Percentiles rank a stretch among this genome's conserved stretches.
Evolutionary conservation across 1,140 invertebrate genomes (phyloP).

Genomic region (Ephestia elutella): DNA sequence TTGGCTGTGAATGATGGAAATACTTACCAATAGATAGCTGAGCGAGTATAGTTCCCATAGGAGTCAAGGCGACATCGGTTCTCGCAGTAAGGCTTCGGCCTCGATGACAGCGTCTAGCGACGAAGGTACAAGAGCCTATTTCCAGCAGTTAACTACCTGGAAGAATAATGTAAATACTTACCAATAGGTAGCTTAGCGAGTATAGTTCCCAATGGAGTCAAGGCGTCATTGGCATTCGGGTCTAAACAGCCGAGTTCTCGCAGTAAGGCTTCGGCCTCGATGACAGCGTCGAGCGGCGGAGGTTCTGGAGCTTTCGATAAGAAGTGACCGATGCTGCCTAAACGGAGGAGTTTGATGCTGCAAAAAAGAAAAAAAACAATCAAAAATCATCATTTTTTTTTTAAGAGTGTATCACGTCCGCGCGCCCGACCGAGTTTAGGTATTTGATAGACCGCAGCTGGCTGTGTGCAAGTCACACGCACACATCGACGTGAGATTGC

Average conservation of each 20-base stretch:
- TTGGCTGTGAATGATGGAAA: background rate
- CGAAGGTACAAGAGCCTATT: constrained; percentile 86
- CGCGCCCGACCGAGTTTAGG: no score
- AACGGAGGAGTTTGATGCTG: constrained; percentile 84
- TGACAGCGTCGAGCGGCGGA: constrained; percentile 94
- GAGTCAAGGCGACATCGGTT: constrained; percentile 89
- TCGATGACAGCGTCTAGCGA: constrained; percentile 95
- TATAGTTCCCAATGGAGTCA: constrained; percentile 93
- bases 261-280: constrained; percentile 86
- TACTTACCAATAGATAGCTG: constrained; percentile 83
- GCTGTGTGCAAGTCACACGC: no score
- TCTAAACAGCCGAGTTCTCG: constrained; percentile 93
- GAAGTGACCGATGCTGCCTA: constrained; percentile 94
- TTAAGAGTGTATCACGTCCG: no score
- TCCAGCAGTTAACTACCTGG: no score
- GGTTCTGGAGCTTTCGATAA: constrained; percentile 95
- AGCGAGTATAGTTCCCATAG: constrained; percentile 93
- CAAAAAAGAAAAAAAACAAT: constrained; percentile 10
- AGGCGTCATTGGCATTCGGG: constrained; percentile 78
- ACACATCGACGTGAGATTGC: no score
- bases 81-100: constrained; percentile 83
- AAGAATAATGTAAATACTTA: constrained; percentile 17
- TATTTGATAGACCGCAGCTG: no score
- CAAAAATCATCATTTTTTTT: no score
- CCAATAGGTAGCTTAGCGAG: constrained; percentile 91